Evolutionary conservation across 2,797 vertebrate genomes (phyloP), one percentile per base, ranked within the genome.

Genomic region (Melopsittacus undulatus): DNA sequence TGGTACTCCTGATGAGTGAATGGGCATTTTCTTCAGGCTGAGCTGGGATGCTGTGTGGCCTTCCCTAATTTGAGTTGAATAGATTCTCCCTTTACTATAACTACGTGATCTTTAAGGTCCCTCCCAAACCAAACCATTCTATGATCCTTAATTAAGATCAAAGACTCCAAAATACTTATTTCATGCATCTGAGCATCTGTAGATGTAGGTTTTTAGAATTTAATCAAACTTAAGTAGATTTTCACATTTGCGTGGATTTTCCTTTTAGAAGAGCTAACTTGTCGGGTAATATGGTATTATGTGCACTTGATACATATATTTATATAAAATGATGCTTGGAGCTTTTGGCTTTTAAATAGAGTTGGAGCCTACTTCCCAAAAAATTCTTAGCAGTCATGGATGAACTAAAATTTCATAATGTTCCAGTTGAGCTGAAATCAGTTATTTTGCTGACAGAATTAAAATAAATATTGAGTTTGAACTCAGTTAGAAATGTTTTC

Each of bases 371-470:
- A 9, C 83, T 90, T 89, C 51, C 49, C 45, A 15, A 52, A 62
- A 75, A 90, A 81, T 81, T 88, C 48, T 64, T 72, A 86, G 64
- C 49, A 68, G 52, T 96, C 45, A 40, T 89, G 80, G 83, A 62
- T 92, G 59, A 93, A 57, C 57, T 84, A 42, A 86, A 89, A 66
- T 69, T 91, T 88, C 70, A 12, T n/a, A 87, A 59, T 62, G 74
- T 94, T 93, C 67, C 49, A 62, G 32, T 68, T 87, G 70, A 95
- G 79, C 29, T 84, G 62, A 84, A 92, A 76, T 90, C 29, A 72
- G 83, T 94, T 94, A 87, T 93, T 92, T 93, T 84, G 62, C 63
- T 93, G 83, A 66, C 34, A 66, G 59, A 92, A 87, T 90, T 78
- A 63, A 92, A 83, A 84, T 57, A 92, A 92, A 87, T 72, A 76